A percentile compares a stretch with the other conserved stretches of the same genome.
These are phyloP conservation scores for Ctenopoma multispine DNA, from an alignment of 2,797 vertebrate genomes.

Conservation along the genomic window DNA sequence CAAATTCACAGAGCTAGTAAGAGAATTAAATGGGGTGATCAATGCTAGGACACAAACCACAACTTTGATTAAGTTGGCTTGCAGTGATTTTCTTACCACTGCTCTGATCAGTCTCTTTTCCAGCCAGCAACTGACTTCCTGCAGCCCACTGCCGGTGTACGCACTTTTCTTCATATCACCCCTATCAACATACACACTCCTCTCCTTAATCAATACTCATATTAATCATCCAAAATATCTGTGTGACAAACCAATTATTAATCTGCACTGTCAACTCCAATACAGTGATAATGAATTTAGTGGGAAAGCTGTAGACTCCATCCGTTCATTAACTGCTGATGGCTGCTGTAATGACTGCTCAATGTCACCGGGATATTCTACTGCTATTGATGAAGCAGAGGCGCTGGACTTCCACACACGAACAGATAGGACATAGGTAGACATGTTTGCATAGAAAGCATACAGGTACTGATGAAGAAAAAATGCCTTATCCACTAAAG, in stretches of 20 bases:
- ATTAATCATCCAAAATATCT: conserved; percentile 88
- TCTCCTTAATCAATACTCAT: conserved; percentile 85
- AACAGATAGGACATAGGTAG: not conserved
- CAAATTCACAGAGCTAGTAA: conserved; percentile 11
- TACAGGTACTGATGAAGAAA: conserved; percentile 15
- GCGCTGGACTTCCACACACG: not conserved
- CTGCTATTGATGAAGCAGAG: conserved; percentile 75
- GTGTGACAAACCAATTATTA: conserved; percentile 90
- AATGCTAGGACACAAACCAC: conserved; percentile 41
- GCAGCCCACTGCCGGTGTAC: conserved; percentile 69
- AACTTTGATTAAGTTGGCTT: conserved; percentile 77
- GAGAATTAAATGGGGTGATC: not conserved
- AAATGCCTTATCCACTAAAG: conserved; percentile 49
- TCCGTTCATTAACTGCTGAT: conserved; percentile 90
- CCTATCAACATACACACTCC: conserved; percentile 28
- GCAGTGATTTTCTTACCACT: conserved; percentile 65
- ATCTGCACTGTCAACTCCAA: conserved; percentile 87
- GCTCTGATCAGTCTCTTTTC: conserved; percentile 67
- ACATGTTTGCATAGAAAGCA: conserved; percentile 6
- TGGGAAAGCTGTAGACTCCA: conserved; percentile 86
- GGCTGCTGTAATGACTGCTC: conserved; percentile 86
- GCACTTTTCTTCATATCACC: conserved; percentile 73
- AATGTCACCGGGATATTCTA: conserved; percentile 84
- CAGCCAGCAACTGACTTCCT: conserved; percentile 78
- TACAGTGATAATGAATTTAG: conserved; percentile 89